These are phyloP conservation scores for Nomada flava DNA, from an alignment of 2,888 invertebrate species.

Conservation along the genomic window DNA sequence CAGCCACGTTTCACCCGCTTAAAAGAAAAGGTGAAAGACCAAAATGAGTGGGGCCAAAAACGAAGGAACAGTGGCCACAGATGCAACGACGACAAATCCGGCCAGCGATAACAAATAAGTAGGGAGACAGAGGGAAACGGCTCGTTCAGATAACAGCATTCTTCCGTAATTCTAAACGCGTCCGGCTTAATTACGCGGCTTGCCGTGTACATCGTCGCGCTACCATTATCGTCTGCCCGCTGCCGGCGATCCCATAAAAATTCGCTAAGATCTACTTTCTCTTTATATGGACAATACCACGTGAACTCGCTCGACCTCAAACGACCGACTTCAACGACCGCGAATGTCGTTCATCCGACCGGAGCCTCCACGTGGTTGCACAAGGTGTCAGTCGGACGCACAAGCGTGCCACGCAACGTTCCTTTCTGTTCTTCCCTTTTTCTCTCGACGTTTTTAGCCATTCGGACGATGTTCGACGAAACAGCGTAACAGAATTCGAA, in stretches of 20 bases:
- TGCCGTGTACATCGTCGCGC: constrained; percentile 24
- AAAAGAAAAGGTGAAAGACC: not conserved
- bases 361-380: constrained; percentile 70
- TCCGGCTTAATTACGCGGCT: constrained; percentile 51
- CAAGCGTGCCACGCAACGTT: constrained; percentile 39
- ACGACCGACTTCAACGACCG: constrained; percentile 80
- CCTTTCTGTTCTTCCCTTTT: not conserved
- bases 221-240: constrained; percentile 53
- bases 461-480: not conserved
- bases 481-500: too few relatives aligned
- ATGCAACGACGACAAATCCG: constrained; percentile 1
- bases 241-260: constrained; percentile 55
- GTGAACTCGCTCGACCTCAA: constrained; percentile 81
- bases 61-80: not conserved
- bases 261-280: constrained; percentile 70
- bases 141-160: constrained; percentile 38
- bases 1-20: too few relatives aligned
- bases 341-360: constrained; percentile 77
- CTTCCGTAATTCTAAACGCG: constrained; percentile 57
- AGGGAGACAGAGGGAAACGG: constrained; percentile 9
- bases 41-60: not conserved
- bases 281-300: constrained; percentile 72
- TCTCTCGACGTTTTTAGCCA: too few relatives aligned
- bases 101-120: constrained; percentile 4
- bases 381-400: constrained; percentile 60